Conservation (phyloP, 2,113 vertebrate genomes). For the Neodon shergylaensis region DNA sequence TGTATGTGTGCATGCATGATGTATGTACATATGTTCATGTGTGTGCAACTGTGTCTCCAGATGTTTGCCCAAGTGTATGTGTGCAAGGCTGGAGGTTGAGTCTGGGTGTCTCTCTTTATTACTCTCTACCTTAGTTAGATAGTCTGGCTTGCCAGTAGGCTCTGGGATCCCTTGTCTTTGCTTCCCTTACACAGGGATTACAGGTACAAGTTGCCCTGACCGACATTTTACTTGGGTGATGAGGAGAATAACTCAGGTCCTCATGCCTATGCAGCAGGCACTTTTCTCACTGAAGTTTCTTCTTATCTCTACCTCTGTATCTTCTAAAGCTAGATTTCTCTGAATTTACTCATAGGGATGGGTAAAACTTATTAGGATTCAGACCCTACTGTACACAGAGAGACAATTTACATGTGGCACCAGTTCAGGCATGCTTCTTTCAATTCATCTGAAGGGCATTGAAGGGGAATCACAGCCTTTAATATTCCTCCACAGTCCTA, state of each 20-base stretch:
- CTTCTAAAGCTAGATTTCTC: slow-evolving; percentile 50
- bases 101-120: not conserved
- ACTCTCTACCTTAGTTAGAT: not conserved
- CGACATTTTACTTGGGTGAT: not conserved
- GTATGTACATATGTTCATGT: not conserved
- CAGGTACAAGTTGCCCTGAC: too few species aligned
- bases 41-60: not conserved
- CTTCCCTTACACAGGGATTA: not conserved
- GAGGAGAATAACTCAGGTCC: not conserved
- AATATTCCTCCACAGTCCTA: slow-evolving; percentile 28
- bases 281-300: not conserved
- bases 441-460: slow-evolving; percentile 70
- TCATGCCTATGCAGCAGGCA: not conserved
- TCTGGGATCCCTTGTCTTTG: not conserved
- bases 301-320: not conserved
- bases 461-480: slow-evolving; percentile 43
- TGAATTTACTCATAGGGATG: slow-evolving; percentile 13
- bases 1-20: not conserved
- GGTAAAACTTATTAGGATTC: slow-evolving; percentile 65
- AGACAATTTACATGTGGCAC: slow-evolving; percentile 72
- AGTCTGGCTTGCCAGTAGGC: not conserved
- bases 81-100: not conserved
- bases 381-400: slow-evolving; percentile 59
- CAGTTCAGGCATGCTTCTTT: slow-evolving; percentile 67
- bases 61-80: not conserved